phyloP scores from a whole-genome alignment of 2,888 invertebrate genomes.

The Cordilura impudica region DNA sequence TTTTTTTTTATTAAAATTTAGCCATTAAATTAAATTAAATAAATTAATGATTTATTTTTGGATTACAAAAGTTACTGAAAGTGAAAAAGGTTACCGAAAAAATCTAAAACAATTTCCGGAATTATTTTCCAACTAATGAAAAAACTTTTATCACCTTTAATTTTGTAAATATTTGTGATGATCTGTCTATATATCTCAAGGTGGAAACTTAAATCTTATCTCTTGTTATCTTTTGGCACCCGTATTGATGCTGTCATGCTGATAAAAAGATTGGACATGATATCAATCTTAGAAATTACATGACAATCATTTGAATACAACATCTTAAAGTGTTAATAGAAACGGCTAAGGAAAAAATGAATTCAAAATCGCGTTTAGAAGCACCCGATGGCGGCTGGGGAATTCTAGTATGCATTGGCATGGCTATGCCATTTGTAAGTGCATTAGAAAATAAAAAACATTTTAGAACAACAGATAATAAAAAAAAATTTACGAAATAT shows the following conservation, averaged over 20 bases:
- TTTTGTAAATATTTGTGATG: too few relatives aligned
- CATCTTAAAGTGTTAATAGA: not conserved
- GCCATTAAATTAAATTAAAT: too few relatives aligned
- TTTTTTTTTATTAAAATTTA: too few relatives aligned
- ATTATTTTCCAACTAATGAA: too few relatives aligned
- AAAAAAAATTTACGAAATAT: not conserved
- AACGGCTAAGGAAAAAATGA: constrained; percentile 53
- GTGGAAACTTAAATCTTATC: constrained; percentile 47
- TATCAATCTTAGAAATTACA: constrained; percentile 1
- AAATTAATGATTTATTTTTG: too few relatives aligned
- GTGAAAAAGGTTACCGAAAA: too few relatives aligned
- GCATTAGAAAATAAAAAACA: constrained; percentile 1
- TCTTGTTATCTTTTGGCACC: constrained; percentile 56
- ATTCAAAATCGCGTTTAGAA: constrained; percentile 65
- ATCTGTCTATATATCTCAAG: constrained; percentile 19
- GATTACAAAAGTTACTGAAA: too few relatives aligned
- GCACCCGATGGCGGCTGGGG: constrained; percentile 91
- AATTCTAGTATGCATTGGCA: constrained; percentile 85
- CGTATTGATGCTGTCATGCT: constrained; percentile 11
- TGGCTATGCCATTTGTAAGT: constrained; percentile 87
- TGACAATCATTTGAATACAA: constrained; percentile 31
- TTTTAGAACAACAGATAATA: not conserved
- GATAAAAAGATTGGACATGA: constrained; percentile 27
- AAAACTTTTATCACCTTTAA: too few relatives aligned
- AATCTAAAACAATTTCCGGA: too few relatives aligned